These are phyloP conservation scores for Dolichotis patagonum DNA, from an alignment of 2,113 vertebrate species.

Conservation along the genomic window DNA sequence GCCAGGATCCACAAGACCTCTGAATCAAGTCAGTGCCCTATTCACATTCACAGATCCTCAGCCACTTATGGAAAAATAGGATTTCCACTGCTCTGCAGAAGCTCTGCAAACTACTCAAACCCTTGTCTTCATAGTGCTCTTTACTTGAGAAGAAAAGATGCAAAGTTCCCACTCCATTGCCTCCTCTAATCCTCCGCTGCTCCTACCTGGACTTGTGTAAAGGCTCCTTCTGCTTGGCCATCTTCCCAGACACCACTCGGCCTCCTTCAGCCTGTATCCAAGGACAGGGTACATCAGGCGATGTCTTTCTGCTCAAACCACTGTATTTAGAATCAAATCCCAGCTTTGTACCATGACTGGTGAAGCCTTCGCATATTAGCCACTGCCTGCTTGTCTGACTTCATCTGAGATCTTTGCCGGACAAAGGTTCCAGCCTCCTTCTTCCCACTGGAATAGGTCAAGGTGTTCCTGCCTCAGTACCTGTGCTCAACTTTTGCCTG, in stretches of 20 bases:
- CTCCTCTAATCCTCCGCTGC: not conserved
- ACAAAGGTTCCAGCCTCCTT: not conserved
- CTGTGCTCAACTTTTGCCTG: not conserved
- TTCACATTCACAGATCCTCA: not conserved
- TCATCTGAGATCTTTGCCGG: not conserved
- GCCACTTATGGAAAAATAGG: not conserved
- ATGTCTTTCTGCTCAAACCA: not conserved
- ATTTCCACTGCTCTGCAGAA: not conserved
- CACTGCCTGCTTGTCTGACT: not conserved
- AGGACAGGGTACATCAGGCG: not conserved
- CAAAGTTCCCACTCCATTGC: fast-evolving
- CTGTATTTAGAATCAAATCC: not conserved
- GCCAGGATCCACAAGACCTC: not conserved
- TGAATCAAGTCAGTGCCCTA: not conserved
- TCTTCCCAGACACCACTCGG: not conserved
- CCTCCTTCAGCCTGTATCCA: not conserved
- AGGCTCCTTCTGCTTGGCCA: not conserved
- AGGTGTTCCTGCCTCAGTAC: not conserved
- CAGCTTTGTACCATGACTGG: fast-evolving
- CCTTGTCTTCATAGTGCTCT: not conserved
- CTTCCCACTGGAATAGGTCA: not conserved
- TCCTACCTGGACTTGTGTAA: not conserved
- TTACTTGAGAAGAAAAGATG: not conserved
- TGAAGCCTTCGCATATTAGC: fast-evolving
- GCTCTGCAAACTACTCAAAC: not conserved